Percentiles rank a stretch among this genome's conserved stretches.
Conservation (phyloP, 2,797 vertebrate species). For the Sebastes miniatus region DNA sequence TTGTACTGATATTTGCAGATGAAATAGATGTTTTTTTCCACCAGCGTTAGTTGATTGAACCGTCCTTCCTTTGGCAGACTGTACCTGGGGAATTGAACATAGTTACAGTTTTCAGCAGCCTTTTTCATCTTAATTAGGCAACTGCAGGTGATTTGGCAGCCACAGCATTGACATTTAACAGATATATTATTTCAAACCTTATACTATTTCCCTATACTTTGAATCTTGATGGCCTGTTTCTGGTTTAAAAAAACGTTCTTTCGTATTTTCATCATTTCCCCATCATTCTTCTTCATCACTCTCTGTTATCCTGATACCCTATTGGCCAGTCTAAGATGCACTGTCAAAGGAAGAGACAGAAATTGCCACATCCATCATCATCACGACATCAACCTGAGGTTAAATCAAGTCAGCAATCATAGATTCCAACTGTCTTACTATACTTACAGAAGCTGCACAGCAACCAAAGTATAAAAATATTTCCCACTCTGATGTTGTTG, state of each 20-base stretch:
- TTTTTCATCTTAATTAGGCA: conserved; percentile 35
- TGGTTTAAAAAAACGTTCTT: background rate
- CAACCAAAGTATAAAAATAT: background rate
- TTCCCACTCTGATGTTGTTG: background rate
- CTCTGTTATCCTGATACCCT: background rate
- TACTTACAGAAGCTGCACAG: background rate
- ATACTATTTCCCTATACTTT: background rate
- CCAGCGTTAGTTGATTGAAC: conserved; percentile 1
- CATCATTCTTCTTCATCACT: background rate
- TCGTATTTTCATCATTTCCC: background rate
- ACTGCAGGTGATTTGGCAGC: conserved; percentile 14
- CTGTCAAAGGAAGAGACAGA: background rate
- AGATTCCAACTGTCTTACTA: background rate
- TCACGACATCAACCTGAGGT: background rate
- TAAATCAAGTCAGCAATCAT: background rate
- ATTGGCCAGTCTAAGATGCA: background rate
- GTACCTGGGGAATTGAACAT: conserved; percentile 1
- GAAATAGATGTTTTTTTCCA: background rate
- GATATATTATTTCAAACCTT: background rate
- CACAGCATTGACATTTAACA: background rate
- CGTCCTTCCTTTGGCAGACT: background rate
- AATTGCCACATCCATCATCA: background rate
- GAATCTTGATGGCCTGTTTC: background rate
- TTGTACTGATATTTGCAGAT: background rate
- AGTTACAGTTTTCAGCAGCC: background rate